Conservation (phyloP, 2,888 invertebrate genomes). For the Dromius quadrimaculatus region DNA sequence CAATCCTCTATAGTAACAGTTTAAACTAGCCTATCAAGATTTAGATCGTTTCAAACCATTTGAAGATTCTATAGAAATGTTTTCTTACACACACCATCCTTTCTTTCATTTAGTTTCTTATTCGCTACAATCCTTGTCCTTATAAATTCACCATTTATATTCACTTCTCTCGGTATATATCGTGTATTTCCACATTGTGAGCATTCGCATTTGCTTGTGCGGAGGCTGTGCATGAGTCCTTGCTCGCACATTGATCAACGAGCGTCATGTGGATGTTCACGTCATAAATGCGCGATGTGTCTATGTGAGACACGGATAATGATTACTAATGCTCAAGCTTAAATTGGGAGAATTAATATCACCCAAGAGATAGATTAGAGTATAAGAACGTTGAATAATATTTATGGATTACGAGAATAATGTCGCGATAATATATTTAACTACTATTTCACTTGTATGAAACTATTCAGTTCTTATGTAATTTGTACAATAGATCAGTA, state of each 20-base stretch:
- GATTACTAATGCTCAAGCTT: too few species aligned
- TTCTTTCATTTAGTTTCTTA: background rate
- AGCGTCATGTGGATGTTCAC: background rate
- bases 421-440: too few species aligned
- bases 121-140: background rate
- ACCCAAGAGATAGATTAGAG: background rate
- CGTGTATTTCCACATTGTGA: slow-evolving; percentile 32
- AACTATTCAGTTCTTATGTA: too few species aligned
- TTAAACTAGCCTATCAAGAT: too few species aligned
- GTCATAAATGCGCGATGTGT: background rate
- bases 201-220: background rate
- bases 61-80: too few species aligned
- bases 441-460: too few species aligned
- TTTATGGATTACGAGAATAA: background rate
- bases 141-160: slow-evolving; percentile 43
- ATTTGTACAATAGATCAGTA: too few species aligned
- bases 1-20: too few species aligned
- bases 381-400: background rate
- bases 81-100: too few species aligned
- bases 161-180: slow-evolving; percentile 8
- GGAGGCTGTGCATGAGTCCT: background rate
- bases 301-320: background rate
- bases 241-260: slow-evolving; percentile 20
- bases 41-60: too few species aligned
- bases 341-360: background rate